Conservation (phyloP, 2,888 invertebrate species). For the Apoda limacodes region DNA sequence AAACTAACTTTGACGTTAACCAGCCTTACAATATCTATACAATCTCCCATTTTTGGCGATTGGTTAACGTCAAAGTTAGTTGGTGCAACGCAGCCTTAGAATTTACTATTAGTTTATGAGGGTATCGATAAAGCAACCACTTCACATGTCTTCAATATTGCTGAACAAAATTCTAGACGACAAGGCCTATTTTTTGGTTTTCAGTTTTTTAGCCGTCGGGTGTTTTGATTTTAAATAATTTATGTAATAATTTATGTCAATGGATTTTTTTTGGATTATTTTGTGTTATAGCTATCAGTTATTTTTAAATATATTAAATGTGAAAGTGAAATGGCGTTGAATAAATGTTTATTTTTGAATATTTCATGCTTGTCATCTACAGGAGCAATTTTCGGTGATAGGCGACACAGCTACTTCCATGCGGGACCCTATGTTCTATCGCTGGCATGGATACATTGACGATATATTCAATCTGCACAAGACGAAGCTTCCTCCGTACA, state of each 20-base stretch:
- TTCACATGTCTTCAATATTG: too few relatives aligned
- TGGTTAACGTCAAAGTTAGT: too few relatives aligned
- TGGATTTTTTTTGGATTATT: not conserved
- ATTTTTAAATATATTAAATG: not conserved
- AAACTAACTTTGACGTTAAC: not conserved
- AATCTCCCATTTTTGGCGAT: too few relatives aligned
- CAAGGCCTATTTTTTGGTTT: not conserved
- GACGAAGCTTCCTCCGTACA: constrained; percentile 58
- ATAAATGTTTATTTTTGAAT: too few relatives aligned
- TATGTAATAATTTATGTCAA: not conserved
- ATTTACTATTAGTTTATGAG: too few relatives aligned
- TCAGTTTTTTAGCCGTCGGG: not conserved
- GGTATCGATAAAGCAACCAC: too few relatives aligned
- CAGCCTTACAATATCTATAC: too few relatives aligned
- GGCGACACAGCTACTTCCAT: constrained; percentile 79
- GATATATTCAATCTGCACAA: constrained; percentile 78
- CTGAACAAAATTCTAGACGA: too few relatives aligned
- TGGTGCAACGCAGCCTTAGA: too few relatives aligned
- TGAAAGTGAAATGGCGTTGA: too few relatives aligned
- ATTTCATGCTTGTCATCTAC: not conserved
- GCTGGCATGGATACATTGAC: constrained; percentile 79
- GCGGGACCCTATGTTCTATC: constrained; percentile 81
- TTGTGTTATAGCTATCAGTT: not conserved
- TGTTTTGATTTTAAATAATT: not conserved
- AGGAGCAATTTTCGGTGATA: constrained; percentile 73